Conservation (phyloP, 2,888 invertebrate genomes). For the Ormyrus labotus region DNA sequence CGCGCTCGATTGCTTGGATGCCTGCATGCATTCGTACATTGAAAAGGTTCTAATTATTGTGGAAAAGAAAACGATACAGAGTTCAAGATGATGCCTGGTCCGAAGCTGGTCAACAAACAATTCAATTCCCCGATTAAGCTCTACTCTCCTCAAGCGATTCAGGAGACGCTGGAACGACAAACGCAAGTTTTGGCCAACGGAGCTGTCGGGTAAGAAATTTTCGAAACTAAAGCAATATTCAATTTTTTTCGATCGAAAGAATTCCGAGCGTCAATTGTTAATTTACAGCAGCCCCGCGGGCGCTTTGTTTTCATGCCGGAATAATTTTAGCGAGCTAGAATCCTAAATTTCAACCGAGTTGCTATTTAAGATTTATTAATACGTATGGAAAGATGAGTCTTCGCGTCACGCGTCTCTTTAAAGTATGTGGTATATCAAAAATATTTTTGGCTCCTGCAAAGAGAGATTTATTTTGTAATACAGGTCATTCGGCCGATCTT, state of each 20-base stretch:
- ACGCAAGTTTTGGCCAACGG: slow-evolving; percentile 87
- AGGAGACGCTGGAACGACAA: slow-evolving; percentile 88
- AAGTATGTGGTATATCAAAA: not conserved
- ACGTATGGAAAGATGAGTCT: not conserved
- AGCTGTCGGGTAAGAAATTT: slow-evolving; percentile 84
- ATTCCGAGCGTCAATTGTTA: not conserved
- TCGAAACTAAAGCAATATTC: too few species aligned
- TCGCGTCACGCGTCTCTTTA: not conserved
- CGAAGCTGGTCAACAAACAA: slow-evolving; percentile 89
- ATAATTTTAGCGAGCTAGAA: slow-evolving; percentile 26
- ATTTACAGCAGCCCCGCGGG: not conserved
- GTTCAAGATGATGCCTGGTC: slow-evolving; percentile 83
- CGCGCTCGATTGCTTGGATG: too few species aligned
- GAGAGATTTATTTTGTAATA: too few species aligned
- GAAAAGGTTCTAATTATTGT: not conserved
- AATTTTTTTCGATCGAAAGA: too few species aligned
- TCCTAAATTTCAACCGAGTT: slow-evolving; percentile 8
- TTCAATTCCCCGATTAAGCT: slow-evolving; percentile 93
- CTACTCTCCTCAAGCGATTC: slow-evolving; percentile 88
- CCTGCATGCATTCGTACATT: too few species aligned
- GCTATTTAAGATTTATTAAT: slow-evolving; percentile 22
- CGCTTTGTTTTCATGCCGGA: not conserved
- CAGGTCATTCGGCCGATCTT: not conserved
- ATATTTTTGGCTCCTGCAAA: too few species aligned
- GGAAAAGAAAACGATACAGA: slow-evolving; percentile 60